These are phyloP conservation scores for Ecdyonurus torrentis DNA, from an alignment of 2,888 invertebrate species.

Conservation along the genomic window DNA sequence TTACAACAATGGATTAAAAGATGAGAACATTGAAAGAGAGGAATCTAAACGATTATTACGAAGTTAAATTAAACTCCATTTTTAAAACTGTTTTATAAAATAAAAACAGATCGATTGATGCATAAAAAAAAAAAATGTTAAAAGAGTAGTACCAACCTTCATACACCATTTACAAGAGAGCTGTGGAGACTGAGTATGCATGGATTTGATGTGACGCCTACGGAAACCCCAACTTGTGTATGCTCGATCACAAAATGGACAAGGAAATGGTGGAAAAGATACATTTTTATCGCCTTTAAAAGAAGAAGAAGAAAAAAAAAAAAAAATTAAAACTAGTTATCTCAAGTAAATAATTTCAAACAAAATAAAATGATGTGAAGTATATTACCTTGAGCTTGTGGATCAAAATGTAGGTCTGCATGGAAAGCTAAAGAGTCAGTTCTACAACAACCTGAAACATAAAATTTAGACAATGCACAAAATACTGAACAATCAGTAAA, in stretches of 20 bases:
- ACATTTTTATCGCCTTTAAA: conserved; percentile 9
- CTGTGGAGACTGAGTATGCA: conserved; percentile 30
- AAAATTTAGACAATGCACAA: not conserved
- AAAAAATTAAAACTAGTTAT: too few species aligned
- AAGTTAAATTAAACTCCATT: too few species aligned
- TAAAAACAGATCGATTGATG: too few species aligned
- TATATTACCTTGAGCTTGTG: conserved; percentile 11
- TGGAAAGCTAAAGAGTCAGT: conserved; percentile 9
- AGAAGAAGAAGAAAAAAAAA: too few species aligned
- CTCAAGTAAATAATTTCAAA: not conserved
- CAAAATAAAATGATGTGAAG: not conserved
- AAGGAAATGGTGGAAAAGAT: conserved; percentile 34
- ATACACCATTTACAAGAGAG: conserved; percentile 20
- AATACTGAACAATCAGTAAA: too few species aligned
- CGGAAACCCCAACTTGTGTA: conserved; percentile 48
- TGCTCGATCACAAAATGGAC: conserved; percentile 42
- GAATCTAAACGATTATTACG: too few species aligned
- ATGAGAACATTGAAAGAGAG: too few species aligned
- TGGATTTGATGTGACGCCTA: conserved; percentile 41
- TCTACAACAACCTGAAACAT: not conserved
- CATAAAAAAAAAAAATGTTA: too few species aligned
- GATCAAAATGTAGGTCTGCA: conserved; percentile 11
- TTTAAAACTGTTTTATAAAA: too few species aligned
- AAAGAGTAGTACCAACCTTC: conserved; percentile 8
- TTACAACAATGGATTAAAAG: too few species aligned